Evolutionary conservation across 2,113 vertebrate genomes (phyloP).

Genomic region (Pungitius pungitius): DNA sequence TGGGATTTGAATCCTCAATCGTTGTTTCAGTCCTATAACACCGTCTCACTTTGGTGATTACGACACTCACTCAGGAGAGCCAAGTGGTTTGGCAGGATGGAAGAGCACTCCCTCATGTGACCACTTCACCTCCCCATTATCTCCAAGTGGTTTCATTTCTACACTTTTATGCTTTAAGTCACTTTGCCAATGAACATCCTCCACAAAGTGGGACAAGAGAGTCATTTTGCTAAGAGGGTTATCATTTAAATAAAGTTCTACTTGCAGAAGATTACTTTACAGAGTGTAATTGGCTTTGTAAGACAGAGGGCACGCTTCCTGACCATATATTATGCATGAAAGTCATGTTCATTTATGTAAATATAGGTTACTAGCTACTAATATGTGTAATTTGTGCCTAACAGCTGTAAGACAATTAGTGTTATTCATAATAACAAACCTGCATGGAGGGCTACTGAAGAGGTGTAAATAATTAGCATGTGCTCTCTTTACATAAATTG

Average conservation of each 20-base stretch:
- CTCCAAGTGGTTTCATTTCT: slow-evolving; percentile 39
- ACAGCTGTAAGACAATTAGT: not conserved
- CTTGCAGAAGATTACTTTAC: not conserved
- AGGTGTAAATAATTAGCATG: not conserved
- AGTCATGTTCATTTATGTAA: not conserved
- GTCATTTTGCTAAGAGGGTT: not conserved
- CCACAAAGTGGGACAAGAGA: not conserved
- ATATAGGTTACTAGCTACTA: not conserved
- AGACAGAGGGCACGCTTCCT: not conserved
- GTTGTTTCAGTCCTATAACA: not conserved
- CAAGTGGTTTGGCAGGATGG: slow-evolving; percentile 30
- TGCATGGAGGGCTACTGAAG: not conserved
- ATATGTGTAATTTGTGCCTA: not conserved
- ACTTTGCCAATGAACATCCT: slow-evolving; percentile 28
- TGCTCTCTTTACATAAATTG: too few species aligned
- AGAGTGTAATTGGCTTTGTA: not conserved
- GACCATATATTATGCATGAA: not conserved
- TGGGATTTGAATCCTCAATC: not conserved
- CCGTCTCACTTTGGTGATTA: slow-evolving; percentile 5
- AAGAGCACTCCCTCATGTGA: slow-evolving; percentile 9
- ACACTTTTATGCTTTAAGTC: slow-evolving; percentile 23
- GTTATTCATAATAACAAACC: not conserved
- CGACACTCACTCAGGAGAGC: slow-evolving; percentile 6
- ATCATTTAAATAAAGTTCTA: not conserved
- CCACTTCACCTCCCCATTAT: slow-evolving; percentile 24